Evolutionary conservation across 2,888 invertebrate genomes (phyloP).

Genomic region (Ophion ellenae): DNA sequence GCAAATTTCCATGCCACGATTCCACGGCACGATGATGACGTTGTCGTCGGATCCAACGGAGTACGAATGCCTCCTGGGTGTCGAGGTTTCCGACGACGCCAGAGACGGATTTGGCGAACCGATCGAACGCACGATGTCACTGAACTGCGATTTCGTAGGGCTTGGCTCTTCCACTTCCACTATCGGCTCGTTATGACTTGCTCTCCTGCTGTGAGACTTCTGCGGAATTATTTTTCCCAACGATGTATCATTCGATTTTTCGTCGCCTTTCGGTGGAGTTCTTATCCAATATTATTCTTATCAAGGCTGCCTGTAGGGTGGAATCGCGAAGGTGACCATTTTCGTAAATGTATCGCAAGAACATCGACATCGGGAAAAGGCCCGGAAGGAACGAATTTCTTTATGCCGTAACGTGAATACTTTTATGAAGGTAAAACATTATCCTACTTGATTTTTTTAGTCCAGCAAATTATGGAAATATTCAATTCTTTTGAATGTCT

Average conservation of each 20-base stretch:
- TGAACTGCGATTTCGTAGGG: conserved; percentile 72
- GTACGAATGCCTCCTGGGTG: conserved; percentile 66
- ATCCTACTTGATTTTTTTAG: no score
- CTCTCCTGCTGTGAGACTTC: conserved; percentile 70
- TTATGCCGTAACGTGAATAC: no score
- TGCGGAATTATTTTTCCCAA: conserved; percentile 51
- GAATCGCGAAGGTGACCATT: no score
- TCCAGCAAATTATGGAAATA: no score
- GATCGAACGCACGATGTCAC: conserved; percentile 72
- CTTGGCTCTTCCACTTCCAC: conserved; percentile 68
- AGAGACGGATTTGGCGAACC: conserved; percentile 71
- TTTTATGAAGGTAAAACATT: no score
- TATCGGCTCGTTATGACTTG: conserved; percentile 68
- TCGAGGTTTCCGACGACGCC: conserved; percentile 69
- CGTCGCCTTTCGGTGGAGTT: neutral
- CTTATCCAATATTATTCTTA: no score
- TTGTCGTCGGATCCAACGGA: conserved; percentile 60
- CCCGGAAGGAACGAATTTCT: no score
- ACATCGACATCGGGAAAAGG: no score
- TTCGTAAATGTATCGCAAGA: no score
- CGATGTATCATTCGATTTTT: neutral
- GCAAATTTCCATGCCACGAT: conserved; percentile 59
- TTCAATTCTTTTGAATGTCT: no score
- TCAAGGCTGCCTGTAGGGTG: no score
- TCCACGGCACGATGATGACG: conserved; percentile 39